Conservation (phyloP, 2,113 vertebrate genomes). For the Falcunculus frontatus region DNA sequence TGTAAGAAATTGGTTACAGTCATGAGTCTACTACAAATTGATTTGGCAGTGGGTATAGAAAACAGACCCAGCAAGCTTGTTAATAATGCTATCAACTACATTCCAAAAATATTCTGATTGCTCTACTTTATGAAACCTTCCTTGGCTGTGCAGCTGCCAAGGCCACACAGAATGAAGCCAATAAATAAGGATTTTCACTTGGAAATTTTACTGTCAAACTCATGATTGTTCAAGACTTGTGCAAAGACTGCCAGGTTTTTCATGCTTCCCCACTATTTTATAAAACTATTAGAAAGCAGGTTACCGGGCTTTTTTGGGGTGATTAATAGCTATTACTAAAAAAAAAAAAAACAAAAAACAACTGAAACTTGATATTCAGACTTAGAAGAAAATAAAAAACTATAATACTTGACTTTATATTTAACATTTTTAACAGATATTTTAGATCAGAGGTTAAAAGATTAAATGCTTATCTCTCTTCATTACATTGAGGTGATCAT, state of each 20-base stretch:
- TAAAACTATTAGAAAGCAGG: neutral
- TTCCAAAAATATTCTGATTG: neutral
- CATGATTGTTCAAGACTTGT: neutral
- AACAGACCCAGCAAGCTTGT: neutral
- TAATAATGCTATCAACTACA: conserved; percentile 26
- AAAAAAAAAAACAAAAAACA: too few species aligned
- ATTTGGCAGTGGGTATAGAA: conserved; percentile 49
- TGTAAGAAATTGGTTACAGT: conserved; percentile 54
- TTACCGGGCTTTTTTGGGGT: accelerated
- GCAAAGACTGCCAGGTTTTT: neutral
- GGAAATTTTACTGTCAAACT: neutral
- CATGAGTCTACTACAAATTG: conserved; percentile 16
- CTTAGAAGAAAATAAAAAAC: neutral
- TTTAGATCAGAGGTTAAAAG: neutral
- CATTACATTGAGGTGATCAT: accelerated
- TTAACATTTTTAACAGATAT: neutral
- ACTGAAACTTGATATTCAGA: neutral
- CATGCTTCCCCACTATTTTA: neutral
- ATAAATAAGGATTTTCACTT: neutral
- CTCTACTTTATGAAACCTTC: neutral
- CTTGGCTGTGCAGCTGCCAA: conserved; percentile 7
- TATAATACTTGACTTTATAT: neutral
- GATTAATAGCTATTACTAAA: neutral
- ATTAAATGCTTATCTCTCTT: neutral
- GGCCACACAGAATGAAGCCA: neutral